phyloP scores from a whole-genome alignment of 2,113 vertebrate species.

The Prunella himalayana region DNA sequence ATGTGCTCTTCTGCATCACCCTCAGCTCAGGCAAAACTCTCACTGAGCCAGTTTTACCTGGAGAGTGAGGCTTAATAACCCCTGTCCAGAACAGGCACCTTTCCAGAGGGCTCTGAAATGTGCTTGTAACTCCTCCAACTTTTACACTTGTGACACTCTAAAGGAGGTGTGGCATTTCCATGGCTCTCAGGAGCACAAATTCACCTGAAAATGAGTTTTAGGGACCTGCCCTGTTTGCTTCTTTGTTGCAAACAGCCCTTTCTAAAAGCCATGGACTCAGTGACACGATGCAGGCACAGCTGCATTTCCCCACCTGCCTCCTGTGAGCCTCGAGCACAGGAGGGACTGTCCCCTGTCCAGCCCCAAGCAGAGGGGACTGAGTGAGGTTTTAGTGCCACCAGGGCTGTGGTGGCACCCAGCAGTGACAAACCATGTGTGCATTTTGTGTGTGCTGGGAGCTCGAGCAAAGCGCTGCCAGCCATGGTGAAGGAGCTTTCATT shows the following conservation, averaged over 20 bases:
- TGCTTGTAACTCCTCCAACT: not conserved
- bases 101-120: not conserved
- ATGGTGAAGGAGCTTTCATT: not conserved
- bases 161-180: not conserved
- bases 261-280: accelerated
- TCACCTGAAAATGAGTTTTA: not conserved
- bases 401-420: not conserved
- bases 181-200: not conserved
- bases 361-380: accelerated
- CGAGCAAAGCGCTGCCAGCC: accelerated
- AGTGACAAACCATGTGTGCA: not conserved
- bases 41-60: not conserved
- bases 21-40: not conserved
- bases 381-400: not conserved
- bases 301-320: not conserved
- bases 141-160: not conserved
- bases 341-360: not conserved
- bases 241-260: not conserved
- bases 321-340: not conserved
- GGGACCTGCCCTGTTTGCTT: accelerated
- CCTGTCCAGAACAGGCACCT: not conserved
- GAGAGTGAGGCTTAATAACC: not conserved
- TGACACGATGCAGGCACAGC: accelerated
- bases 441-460: not conserved
- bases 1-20: not conserved